These are phyloP conservation scores for Lichenostomus cassidix DNA, from an alignment of 2,113 vertebrate genomes.

Conservation along the genomic window DNA sequence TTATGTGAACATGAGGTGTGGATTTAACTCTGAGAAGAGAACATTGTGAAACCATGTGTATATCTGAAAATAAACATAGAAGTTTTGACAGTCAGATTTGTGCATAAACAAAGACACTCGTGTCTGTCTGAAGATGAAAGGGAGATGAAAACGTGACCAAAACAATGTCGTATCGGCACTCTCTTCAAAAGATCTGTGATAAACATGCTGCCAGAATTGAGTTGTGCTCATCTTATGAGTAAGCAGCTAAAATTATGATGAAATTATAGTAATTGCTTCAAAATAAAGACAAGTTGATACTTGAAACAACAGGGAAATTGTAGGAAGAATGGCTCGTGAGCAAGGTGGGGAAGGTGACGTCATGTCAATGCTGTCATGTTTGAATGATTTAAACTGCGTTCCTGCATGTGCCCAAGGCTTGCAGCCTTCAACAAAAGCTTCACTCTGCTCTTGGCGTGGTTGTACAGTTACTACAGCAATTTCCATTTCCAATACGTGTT, in stretches of 20 bases:
- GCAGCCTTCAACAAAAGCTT: neutral
- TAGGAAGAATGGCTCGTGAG: neutral
- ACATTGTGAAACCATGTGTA: neutral
- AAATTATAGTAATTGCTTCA: neutral
- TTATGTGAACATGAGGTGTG: neutral
- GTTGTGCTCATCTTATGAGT: neutral
- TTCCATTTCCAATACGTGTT: neutral
- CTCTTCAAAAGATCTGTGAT: neutral
- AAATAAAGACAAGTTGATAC: neutral
- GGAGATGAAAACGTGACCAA: neutral
- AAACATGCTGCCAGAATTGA: neutral
- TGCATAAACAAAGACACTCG: rapidly evolving
- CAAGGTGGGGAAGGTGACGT: neutral
- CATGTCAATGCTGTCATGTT: neutral
- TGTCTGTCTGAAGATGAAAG: neutral
- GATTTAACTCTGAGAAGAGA: neutral
- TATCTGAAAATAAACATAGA: neutral
- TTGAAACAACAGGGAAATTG: neutral
- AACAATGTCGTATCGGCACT: rapidly evolving
- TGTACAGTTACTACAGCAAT: neutral
- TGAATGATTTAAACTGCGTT: neutral
- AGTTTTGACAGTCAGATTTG: neutral
- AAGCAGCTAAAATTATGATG: neutral
- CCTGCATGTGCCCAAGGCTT: neutral
- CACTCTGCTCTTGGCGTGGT: neutral